A percentile compares a stretch with the other conserved stretches of the same genome.
phyloP scores from a whole-genome alignment of 2,888 invertebrate species.

The Chrysopilus asiliformis region DNA sequence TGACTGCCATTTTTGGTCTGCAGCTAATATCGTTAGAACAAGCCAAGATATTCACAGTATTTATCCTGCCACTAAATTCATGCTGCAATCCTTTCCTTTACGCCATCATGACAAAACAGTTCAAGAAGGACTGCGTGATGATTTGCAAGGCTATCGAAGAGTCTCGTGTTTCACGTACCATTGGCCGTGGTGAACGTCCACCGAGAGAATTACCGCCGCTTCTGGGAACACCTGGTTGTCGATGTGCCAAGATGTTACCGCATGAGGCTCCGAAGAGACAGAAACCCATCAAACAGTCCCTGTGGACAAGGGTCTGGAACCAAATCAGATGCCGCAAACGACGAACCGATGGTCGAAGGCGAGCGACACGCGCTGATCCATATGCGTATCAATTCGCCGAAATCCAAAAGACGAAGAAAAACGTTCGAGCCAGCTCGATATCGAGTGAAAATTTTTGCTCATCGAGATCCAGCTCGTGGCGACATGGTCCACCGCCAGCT shows the following conservation, averaged over 20 bases:
- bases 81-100: constrained; percentile 98
- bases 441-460: constrained; percentile 86
- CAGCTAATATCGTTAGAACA: constrained; percentile 86
- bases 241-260: constrained; percentile 39
- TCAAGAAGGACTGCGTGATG: constrained; percentile 92
- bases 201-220: constrained; percentile 54
- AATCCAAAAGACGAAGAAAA: constrained; percentile 55
- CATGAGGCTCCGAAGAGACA: constrained; percentile 32
- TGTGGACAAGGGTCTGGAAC: constrained; percentile 36
- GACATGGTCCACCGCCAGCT: constrained; percentile 47
- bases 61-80: constrained; percentile 88
- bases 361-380: constrained; percentile 45
- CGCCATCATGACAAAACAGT: constrained; percentile 94
- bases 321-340: constrained; percentile 27
- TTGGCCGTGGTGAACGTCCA: constrained; percentile 72
- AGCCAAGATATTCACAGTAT: constrained; percentile 92
- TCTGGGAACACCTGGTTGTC: constrained; percentile 34
- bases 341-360: constrained; percentile 27
- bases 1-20: constrained; percentile 84
- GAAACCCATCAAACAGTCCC: constrained; percentile 22
- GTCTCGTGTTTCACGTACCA: constrained; percentile 75
- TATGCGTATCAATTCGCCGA: constrained; percentile 65
- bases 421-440: constrained; percentile 66
- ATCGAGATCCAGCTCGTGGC: constrained; percentile 77
- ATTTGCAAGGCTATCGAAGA: constrained; percentile 94